Evolutionary conservation across 2,797 vertebrate genomes (phyloP), one percentile per base, ranked within the genome.

Genomic region (Acridotheres tristis): DNA sequence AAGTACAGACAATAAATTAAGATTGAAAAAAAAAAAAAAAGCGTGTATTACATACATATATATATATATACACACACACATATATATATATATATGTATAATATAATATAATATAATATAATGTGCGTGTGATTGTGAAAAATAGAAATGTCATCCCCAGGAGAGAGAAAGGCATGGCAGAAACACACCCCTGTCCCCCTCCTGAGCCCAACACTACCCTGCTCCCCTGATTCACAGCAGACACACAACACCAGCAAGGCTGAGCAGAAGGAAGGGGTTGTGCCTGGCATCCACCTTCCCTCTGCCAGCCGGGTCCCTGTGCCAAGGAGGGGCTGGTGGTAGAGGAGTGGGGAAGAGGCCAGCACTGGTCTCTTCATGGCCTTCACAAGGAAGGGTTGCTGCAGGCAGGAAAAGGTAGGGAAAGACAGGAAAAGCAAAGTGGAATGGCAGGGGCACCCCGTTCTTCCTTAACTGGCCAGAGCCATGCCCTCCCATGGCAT

Each of bases 1-100:
- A 94, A 95, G 77, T 90, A 87, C 32, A 84, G 85, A 91, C 14
- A 97, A 97, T 97, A 97, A 97, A 96, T 97, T 96, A 96, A 95
- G 93, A 93, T 81, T 77, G 61, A 40, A 90, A 93, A 89, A 80
- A 90, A 80, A 90, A 93, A 89, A 80, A 78, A 55, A 65, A 43
- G 79, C 2, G 0, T 94, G 85, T 89, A 91, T 91, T 54, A 53
- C 51, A 53, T 53, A 53, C 51, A 51, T 51, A 51, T 17, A 53
- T 53, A 50, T 50, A 26, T 54, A 50, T 50, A 51, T 51, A 29
- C 29, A 84, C 30, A 83, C 25, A 89, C 54, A 72, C 43, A 74
- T 63, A 81, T 23, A 82, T 68, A 91, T 30, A 94, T 47, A 79
- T 48, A 77, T 88, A 89, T 78, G 51, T 53, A 30, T 53, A 53